Evolutionary conservation across 2,113 vertebrate species (phyloP), one percentile per base, ranked within the genome.

Genomic region (Accipiter cooperii): DNA sequence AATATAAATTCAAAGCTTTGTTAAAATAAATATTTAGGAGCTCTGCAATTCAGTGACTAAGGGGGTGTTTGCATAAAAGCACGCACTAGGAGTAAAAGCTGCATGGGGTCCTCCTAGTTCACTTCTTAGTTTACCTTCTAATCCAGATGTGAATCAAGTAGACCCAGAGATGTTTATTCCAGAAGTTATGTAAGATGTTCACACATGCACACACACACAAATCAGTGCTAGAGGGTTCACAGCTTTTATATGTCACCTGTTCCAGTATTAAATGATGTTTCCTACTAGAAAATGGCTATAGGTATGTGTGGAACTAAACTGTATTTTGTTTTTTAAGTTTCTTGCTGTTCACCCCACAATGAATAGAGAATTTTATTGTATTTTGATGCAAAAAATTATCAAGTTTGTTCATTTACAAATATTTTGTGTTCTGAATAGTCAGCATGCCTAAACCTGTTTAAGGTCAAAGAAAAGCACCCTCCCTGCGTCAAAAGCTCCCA

Each of bases 221-320:
- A 54, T 15, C 8, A 25, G 13, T n/a, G 6, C 17, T 66, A 34
- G 42, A 26, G 0, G 0, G 51, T 75, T 83, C 36, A 34, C 7
- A 52, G 6, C 8, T 65, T 83, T 85, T 79, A 26, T n/a, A 17
- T 0, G 6, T 1, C 2, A 31, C 17, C 10, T 89, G 63, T 51
- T 85, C 36, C 25, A 28, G 12, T 54, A n/a, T 24, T 36, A 60
- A 54, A 66, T 54, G 12, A 40, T 51, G 24, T 6, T 55, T 69
- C 16, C 17, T 61, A 47, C 19, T 42, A 42, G 51, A 54, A 87
- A 66, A 34, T 18, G 28, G 60, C 40, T 61, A 11, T 61, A 54
- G 14, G 13, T 47, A 42, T 9, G 38, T 44, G 26, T 76, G 25
- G 22, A 44, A 78, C 12, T 66, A 49, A 90, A n/a, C 8, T 1